Conservation (phyloP, 2,888 invertebrate genomes). For the Chrysopilus asiliformis region DNA sequence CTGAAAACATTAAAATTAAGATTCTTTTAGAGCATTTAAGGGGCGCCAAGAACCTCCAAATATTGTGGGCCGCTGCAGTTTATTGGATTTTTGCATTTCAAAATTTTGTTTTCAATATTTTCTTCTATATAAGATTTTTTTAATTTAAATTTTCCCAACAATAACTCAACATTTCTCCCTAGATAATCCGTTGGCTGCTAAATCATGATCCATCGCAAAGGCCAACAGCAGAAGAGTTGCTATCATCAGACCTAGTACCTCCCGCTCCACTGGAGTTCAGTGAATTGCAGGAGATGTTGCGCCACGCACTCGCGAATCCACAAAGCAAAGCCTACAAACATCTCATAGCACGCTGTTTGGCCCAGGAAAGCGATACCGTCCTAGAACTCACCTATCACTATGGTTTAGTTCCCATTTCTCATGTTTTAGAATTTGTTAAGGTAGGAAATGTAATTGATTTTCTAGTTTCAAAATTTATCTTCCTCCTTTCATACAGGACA, state of each 20-base stretch:
- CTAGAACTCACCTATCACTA: constrained; percentile 70
- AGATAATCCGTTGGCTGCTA: constrained; percentile 58
- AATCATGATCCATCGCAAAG: constrained; percentile 72
- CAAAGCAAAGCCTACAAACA: constrained; percentile 66
- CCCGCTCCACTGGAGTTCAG: constrained; percentile 76
- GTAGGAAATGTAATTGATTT: constrained; percentile 11
- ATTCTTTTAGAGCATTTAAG: no score
- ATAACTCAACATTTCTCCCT: neutral
- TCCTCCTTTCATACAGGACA: constrained; percentile 15
- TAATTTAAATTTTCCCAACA: neutral
- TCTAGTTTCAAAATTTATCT: constrained; percentile 14
- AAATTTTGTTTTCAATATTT: no score
- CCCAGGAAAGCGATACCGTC: constrained; percentile 32
- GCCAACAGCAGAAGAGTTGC: constrained; percentile 73
- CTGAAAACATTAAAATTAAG: no score
- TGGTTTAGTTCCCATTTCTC: constrained; percentile 37
- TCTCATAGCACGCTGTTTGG: constrained; percentile 40
- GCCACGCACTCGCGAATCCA: constrained; percentile 68
- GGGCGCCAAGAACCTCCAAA: no score
- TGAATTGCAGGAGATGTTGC: constrained; percentile 66
- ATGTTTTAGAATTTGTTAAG: constrained; percentile 34
- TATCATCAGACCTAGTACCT: constrained; percentile 71
- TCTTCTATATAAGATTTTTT: no score
- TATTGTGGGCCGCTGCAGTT: no score
- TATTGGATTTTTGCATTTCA: no score